phyloP scores from a whole-genome alignment of 1,140 invertebrate species.

The Arctopsyche grandis region DNA sequence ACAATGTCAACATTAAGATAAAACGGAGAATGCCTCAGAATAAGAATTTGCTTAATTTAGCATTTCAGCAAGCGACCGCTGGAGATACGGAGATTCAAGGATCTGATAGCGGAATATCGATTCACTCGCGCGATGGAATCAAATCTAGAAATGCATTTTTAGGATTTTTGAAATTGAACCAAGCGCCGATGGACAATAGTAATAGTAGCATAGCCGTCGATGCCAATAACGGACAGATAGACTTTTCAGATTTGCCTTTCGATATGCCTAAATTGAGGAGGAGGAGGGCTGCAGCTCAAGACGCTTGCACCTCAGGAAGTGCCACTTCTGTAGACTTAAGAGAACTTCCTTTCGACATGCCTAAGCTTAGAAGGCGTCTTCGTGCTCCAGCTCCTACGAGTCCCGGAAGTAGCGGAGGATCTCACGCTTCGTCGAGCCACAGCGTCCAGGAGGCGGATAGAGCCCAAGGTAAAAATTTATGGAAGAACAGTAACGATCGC shows the following conservation, averaged over 20 bases:
- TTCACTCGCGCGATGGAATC: slow-evolving; percentile 80
- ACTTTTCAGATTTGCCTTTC: slow-evolving; percentile 82
- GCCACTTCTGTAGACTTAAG: slow-evolving; percentile 79
- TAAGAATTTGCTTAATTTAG: slow-evolving; percentile 79
- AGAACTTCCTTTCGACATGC: slow-evolving; percentile 89
- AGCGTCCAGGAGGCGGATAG: slow-evolving; percentile 76
- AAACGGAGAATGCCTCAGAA: slow-evolving; percentile 77
- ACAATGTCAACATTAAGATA: slow-evolving; percentile 64
- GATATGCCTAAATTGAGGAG: slow-evolving; percentile 90
- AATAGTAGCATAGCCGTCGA: slow-evolving; percentile 60
- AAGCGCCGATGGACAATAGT: slow-evolving; percentile 63
- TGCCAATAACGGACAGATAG: slow-evolving; percentile 64
- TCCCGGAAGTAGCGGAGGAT: slow-evolving; percentile 69
- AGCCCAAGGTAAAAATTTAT: slow-evolving; percentile 46
- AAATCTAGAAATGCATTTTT: slow-evolving; percentile 72
- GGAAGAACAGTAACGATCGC: not conserved
- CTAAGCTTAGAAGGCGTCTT: slow-evolving; percentile 80
- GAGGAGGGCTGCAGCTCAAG: slow-evolving; percentile 70
- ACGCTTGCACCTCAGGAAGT: slow-evolving; percentile 75
- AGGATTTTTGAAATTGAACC: slow-evolving; percentile 68
- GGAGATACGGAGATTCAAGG: slow-evolving; percentile 81
- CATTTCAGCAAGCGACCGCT: slow-evolving; percentile 70
- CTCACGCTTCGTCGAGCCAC: slow-evolving; percentile 81
- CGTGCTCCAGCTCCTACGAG: slow-evolving; percentile 66
- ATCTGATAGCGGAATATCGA: slow-evolving; percentile 86